phyloP scores from a whole-genome alignment of 2,797 vertebrate species.

The Tarsius wallacei region DNA sequence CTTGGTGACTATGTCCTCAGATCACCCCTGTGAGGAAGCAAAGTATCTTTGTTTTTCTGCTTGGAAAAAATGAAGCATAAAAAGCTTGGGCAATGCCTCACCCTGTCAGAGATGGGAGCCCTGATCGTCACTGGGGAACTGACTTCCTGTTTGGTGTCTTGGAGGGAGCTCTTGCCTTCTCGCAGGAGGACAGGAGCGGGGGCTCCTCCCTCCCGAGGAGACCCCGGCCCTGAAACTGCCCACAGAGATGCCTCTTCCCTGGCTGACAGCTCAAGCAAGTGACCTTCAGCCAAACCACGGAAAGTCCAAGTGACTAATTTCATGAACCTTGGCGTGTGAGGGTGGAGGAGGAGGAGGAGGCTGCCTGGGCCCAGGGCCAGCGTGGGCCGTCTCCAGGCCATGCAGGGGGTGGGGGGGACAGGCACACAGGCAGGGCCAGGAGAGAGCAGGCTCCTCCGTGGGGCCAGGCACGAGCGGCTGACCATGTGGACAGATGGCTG shows the following conservation, averaged over 20 bases:
- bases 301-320: constrained; percentile 82
- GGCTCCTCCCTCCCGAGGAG: not conserved
- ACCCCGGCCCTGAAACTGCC: not conserved
- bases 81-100: constrained; percentile 65
- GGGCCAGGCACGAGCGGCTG: not conserved
- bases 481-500: constrained; percentile 76
- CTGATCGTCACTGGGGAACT: not conserved
- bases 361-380: constrained; percentile 36
- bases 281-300: constrained; percentile 76
- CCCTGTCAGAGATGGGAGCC: constrained; percentile 15
- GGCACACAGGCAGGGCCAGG: constrained; percentile 5
- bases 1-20: constrained; percentile 72
- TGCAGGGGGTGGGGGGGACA: not conserved
- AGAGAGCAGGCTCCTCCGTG: constrained; percentile 26
- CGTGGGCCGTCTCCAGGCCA: not conserved
- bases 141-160: not conserved
- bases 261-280: constrained; percentile 50
- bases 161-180: not conserved
- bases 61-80: constrained; percentile 80
- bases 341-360: not conserved
- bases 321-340: constrained; percentile 51
- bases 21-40: constrained; percentile 72
- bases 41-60: constrained; percentile 75
- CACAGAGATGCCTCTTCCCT: not conserved
- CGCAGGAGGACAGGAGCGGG: not conserved